Evolutionary conservation across 2,888 invertebrate genomes (phyloP), one percentile per base, ranked within the genome.

Genomic region (Acrobasis consociella): DNA sequence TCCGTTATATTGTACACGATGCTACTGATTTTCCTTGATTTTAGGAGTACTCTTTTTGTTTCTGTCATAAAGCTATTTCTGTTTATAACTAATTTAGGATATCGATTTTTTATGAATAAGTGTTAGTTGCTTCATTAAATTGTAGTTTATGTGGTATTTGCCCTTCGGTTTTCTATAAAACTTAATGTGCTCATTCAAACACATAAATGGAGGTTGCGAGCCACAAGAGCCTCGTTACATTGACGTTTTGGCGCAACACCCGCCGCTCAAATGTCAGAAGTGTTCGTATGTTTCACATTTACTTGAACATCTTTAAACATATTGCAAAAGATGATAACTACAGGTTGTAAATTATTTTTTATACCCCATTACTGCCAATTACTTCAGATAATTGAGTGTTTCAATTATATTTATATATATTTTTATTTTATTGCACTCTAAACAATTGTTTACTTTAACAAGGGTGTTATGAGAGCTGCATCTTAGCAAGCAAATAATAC

Each of bases 141-240:
- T 17, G 39, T 42, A 46, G 42, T 42, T 42, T 11, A 42, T 17
- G 51, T 15, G 39, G 50, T 51, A 60, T 51, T 51, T 51, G 51
- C 51, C 52, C 42, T 60, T 60, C 60, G 17, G 37, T 50, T 50
- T 37, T 11, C 9, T 38, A 38, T 60, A 49, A 9, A 62, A 16
- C 46, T 60, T 56, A 10, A 39, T 60, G 39, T 39, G 59, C 17
- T 31, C 16, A 50, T 59, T 37, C 49, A 59, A 38, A 63, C 63
- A 63, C 56, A 31, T 58, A 58, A 58, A 58, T 37, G 60, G 62
- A 67, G 63, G 67, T 60, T 55, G 60, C 60, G 60, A 39, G 13
- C 16, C 46, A 65, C 62, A 67, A 65, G 60, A 58, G 61, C 49
- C 65, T 67, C 62, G 65, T 65, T 67, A 67, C 39, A 50, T 38